Percentiles rank a stretch among this genome's conserved stretches.
phyloP scores from a whole-genome alignment of 2,888 invertebrate species.

The Thera obeliscata region DNA sequence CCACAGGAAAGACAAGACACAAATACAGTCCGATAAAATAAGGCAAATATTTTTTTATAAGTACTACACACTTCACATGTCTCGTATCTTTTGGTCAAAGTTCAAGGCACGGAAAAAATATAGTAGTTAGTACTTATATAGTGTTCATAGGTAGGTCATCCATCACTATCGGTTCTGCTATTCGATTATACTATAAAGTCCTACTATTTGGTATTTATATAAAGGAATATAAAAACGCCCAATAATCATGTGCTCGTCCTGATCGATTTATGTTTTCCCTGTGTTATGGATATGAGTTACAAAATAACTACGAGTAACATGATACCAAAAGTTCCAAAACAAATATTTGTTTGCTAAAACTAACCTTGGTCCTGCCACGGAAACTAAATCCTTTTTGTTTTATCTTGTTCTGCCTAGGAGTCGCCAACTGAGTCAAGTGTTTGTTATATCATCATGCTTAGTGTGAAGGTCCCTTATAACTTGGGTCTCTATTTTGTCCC shows the following conservation, averaged over 20 bases:
- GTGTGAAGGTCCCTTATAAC: too few species aligned
- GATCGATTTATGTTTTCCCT: too few species aligned
- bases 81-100: slow-evolving; percentile 8
- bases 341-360: not conserved
- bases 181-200: not conserved
- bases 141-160: not conserved
- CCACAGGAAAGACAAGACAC: not conserved
- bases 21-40: not conserved
- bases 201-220: not conserved
- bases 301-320: too few species aligned
- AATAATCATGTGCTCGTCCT: too few species aligned
- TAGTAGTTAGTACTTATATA: not conserved
- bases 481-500: too few species aligned
- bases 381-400: too few species aligned
- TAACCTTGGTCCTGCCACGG: not conserved
- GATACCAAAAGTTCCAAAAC: not conserved
- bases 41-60: not conserved
- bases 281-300: too few species aligned
- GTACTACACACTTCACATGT: slow-evolving; percentile 2
- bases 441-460: too few species aligned
- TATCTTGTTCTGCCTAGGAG: too few species aligned
- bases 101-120: slow-evolving; percentile 6
- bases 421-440: too few species aligned
- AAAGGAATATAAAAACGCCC: too few species aligned
- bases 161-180: not conserved